These are phyloP conservation scores for Prionailurus bengalensis DNA, from an alignment of 2,113 vertebrate species.

Conservation along the genomic window DNA sequence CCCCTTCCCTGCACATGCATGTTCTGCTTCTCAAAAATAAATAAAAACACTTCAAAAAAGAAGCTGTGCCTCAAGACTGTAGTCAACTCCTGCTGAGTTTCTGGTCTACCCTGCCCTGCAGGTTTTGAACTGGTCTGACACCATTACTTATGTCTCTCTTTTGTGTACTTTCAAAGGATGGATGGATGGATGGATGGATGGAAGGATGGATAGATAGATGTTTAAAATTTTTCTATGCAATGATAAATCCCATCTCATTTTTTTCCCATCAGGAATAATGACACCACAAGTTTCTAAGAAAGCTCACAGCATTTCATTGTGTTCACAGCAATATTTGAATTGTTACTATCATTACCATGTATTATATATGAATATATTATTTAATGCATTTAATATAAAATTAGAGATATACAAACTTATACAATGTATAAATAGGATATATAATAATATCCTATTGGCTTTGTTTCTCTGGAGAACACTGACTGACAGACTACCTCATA, in stretches of 20 bases:
- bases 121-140: not conserved
- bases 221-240: not conserved
- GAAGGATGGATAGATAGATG: not conserved
- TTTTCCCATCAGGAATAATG: not conserved
- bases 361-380: not conserved
- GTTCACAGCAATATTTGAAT: not conserved
- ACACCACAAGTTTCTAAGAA: not conserved
- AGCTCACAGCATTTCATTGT: not conserved
- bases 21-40: too few relatives aligned
- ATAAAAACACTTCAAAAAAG: not conserved
- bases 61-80: not conserved
- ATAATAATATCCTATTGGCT: not conserved
- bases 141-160: not conserved
- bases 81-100: not conserved
- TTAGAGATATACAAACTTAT: not conserved
- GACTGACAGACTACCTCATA: not conserved
- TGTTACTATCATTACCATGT: not conserved
- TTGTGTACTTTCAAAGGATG: not conserved
- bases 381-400: not conserved
- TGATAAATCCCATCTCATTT: not conserved
- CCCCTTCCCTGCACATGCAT: too few relatives aligned
- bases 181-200: not conserved
- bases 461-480: not conserved
- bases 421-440: not conserved
- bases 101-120: not conserved